Evolutionary conservation across 1,140 invertebrate species (phyloP), one percentile per base, ranked within the genome.

Genomic region (Heliconius congener): DNA sequence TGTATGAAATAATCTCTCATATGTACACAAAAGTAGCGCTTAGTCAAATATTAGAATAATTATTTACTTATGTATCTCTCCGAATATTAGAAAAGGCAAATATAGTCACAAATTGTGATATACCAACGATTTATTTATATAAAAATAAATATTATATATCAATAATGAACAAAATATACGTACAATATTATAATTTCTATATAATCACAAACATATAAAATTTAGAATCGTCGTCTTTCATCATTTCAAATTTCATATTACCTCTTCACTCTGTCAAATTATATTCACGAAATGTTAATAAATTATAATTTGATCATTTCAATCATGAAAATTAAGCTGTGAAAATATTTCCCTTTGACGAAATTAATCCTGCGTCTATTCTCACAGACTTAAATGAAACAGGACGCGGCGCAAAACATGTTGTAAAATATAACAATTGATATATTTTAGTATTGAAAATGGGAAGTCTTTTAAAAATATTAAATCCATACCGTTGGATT

Each of bases 401-500:
- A n/a, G 71, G 3, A 39, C 2, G 71, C 16, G 1, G 70, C n/a
- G n/a, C 30, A 72, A 39, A 39, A 39, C 30, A 39, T 39, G 30
- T 3, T 72, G n/a, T 42, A 72, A 39, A 72, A 39, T 72, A 72
- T 72, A 72, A 72, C 30, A 72, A 19, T 72, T 42, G 60, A 66
- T 66, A 60, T 60, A 60, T n/a, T 30, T 66, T 66, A 11, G n/a
- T 27, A 60, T 66, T 66, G 3, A 11, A 66, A 66, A 66, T 66
- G 27, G 4, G 13, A 30, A 66, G 30, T 60, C 27, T 76, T 75
- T 74, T 77, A 52, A 77, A 81, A 81, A 74, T 77, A 81, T 81
- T 81, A 66, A 81, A 82, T 73, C 70, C 37, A 66, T 73, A 57
- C 16, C 16, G 72, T 46, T 27, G 73, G 73, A 81, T 81, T 81